These are phyloP conservation scores for Glaucidium brasilianum DNA, from an alignment of 2,113 vertebrate genomes.

Conservation along the genomic window DNA sequence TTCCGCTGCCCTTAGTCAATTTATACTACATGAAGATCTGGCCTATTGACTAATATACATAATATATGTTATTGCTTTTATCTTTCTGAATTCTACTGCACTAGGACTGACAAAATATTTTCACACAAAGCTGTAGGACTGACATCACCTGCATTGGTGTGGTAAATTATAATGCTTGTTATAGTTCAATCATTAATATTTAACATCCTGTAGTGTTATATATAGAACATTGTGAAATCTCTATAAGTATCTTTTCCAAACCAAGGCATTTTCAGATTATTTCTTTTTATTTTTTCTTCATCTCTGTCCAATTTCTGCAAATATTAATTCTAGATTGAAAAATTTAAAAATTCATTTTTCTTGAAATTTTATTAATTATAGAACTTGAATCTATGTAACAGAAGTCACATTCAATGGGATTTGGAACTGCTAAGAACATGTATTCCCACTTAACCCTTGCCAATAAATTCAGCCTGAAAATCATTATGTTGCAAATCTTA, in stretches of 20 bases:
- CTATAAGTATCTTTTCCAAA: neutral
- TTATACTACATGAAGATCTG: neutral
- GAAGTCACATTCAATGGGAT: conserved; percentile 28
- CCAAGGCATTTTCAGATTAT: neutral
- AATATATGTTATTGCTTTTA: neutral
- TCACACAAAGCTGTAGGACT: neutral
- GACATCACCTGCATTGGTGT: neutral
- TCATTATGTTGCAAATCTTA: conserved; percentile 10
- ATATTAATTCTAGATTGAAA: neutral
- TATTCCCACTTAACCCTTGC: conserved; percentile 40
- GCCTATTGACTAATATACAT: neutral
- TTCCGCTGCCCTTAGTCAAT: neutral
- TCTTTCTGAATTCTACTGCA: neutral
- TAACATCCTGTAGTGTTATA: neutral
- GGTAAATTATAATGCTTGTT: neutral
- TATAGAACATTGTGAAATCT: neutral
- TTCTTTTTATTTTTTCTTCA: neutral
- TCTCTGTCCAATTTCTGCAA: neutral
- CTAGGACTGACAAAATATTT: neutral
- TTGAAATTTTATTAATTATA: conserved; percentile 44
- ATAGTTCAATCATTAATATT: neutral
- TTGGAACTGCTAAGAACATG: conserved; percentile 39
- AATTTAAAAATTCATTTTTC: neutral
- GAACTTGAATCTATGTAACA: conserved; percentile 14
- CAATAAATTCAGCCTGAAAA: conserved; percentile 46